A percentile compares a stretch with the other conserved stretches of the same genome.
Conservation (phyloP, 2,113 vertebrate genomes). For the Micronisus gabar region DNA sequence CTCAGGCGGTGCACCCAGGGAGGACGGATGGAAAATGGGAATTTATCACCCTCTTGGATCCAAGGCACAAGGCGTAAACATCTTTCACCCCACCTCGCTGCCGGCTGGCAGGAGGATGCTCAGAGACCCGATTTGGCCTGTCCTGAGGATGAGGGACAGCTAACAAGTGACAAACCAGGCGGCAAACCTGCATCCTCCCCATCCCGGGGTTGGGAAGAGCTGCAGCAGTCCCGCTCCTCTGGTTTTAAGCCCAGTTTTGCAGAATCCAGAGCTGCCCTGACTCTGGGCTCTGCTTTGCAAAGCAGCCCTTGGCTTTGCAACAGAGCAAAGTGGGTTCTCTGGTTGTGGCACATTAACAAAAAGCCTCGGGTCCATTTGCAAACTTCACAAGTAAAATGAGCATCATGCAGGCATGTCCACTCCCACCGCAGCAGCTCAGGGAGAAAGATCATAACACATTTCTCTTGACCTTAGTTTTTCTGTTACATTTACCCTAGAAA, state of each 20-base stretch:
- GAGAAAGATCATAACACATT: not conserved
- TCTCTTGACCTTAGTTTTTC: not conserved
- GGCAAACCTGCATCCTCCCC: not conserved
- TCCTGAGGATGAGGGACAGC: not conserved
- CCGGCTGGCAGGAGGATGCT: not conserved
- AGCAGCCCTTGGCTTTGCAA: not conserved
- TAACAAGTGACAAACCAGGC: accelerated
- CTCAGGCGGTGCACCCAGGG: not conserved
- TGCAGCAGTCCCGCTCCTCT: no score
- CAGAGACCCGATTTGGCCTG: not conserved
- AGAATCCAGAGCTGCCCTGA: not conserved
- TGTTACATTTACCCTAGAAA: not conserved
- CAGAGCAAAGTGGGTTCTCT: not conserved
- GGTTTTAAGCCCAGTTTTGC: not conserved
- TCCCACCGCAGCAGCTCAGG: not conserved
- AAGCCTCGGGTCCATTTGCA: not conserved
- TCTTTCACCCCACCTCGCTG: not conserved
- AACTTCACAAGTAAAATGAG: not conserved
- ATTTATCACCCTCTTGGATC: not conserved
- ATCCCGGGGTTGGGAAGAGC: accelerated
- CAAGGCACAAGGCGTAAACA: not conserved
- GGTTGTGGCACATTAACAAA: not conserved
- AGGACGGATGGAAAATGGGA: not conserved
- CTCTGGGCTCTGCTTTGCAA: not conserved
- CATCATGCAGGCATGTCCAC: accelerated